Conservation (phyloP, 2,113 vertebrate genomes). For the Nipponia nippon region DNA sequence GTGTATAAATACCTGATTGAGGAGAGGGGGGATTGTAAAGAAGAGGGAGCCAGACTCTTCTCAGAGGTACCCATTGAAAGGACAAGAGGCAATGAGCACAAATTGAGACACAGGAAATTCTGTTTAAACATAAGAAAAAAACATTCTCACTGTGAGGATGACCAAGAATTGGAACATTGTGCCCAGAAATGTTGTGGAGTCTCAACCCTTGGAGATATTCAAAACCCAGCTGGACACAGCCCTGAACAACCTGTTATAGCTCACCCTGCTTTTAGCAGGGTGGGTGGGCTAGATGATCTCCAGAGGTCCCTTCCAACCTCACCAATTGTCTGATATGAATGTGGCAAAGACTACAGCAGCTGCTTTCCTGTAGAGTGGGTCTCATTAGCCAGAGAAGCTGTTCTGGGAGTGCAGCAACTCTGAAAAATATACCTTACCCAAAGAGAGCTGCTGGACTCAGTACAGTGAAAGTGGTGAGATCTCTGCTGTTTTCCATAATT, state of each 20-base stretch:
- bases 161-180: not conserved
- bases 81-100: not conserved
- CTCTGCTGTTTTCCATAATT: not conserved
- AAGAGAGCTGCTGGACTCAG: not conserved
- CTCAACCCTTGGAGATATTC: not conserved
- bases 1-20: not conserved
- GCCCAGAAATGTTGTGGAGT: not conserved
- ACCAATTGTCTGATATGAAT: not conserved
- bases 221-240: not conserved
- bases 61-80: not conserved
- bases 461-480: not conserved
- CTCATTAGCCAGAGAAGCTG: not conserved
- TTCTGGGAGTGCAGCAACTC: not conserved
- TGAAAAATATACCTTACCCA: not conserved
- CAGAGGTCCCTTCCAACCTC: not conserved
- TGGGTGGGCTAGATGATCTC: not conserved
- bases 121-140: not conserved
- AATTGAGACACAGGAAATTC: not conserved
- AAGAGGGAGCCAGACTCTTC: not conserved
- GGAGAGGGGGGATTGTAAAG: accelerated
- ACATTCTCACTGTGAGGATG: not conserved
- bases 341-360: not conserved
- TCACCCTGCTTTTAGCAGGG: not conserved
- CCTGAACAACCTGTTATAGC: not conserved
- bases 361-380: not conserved